Evolutionary conservation across 2,888 invertebrate genomes (phyloP), one percentile per base, ranked within the genome.

Genomic region (Drosophila fulvimacula): DNA sequence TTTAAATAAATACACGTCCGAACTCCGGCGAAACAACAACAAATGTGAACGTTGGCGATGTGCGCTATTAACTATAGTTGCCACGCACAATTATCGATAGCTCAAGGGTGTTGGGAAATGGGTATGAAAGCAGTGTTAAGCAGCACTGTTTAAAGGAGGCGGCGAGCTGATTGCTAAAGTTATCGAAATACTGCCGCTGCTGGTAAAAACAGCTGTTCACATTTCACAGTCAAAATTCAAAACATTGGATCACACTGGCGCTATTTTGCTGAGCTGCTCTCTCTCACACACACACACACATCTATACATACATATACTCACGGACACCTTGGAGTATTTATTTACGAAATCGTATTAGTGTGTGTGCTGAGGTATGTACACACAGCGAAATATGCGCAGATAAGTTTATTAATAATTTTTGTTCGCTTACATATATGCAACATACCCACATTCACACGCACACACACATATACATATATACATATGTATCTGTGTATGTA

Each of bases 381-480:
- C 67, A 72, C 36, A 49, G 39, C 30, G 10, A 48, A 51, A 41
- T 41, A 39, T 64, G 48, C 36, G 62, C 55, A 78, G 60, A 76
- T 76, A 72, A 72, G 82, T 85, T 82, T 82, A 82, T 86, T 86
- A 86, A 82, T 88, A 82, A 81, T 79, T 78, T 70, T 59, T 59
- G 49, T 55, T 10, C 38, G 19, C 34, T 48, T 49, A 24, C 39
- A 36, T 55, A 44, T 58, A 38, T 34, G 38, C 60, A 41, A 17
- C n/a, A n/a, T n/a, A n/a, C n/a, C n/a, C n/a, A n/a, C n/a, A n/a
- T n/a, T n/a, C n/a, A 32, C 36, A 39, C 17, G 11, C 44, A 32
- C 49, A 46, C 30, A 32, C 15, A n/a, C 27, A 2, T 15, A 24
- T 4, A 6, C 3, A 13, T 1, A 42, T 4, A 11, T 1, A 48